These are phyloP conservation scores for Coluber constrictor DNA, from an alignment of 2,797 vertebrate genomes.

Conservation along the genomic window DNA sequence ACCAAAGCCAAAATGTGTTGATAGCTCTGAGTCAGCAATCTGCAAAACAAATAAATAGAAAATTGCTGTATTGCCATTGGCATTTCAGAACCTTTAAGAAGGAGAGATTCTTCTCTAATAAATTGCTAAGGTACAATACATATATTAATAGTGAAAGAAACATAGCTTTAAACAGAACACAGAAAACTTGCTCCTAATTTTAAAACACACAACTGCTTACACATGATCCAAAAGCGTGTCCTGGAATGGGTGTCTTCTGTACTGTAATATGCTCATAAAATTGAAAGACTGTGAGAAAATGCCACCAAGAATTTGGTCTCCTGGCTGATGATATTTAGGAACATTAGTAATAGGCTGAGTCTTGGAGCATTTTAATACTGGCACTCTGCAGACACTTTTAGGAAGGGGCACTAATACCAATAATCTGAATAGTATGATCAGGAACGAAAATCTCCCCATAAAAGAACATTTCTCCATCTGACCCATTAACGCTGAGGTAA, in stretches of 20 bases:
- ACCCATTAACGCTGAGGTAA: background rate
- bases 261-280: background rate
- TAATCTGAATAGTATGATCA: background rate
- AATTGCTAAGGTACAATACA: too few relatives aligned
- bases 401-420: background rate
- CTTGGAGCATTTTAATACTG: background rate
- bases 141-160: too few relatives aligned
- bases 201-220: too few relatives aligned
- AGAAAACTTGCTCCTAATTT: too few relatives aligned
- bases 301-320: background rate
- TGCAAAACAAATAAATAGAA: background rate
- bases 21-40: background rate
- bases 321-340: background rate
- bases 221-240: background rate
- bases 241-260: background rate
- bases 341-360: background rate
- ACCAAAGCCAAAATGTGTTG: background rate
- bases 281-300: background rate
- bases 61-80: too few relatives aligned
- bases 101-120: background rate
- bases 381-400: background rate
- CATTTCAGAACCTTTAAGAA: background rate
- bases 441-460: background rate
- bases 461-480: background rate
- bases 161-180: too few relatives aligned